Base-by-base conservation (phyloP, 2,888 invertebrate genomes). In the Agelastica alni region DNA sequence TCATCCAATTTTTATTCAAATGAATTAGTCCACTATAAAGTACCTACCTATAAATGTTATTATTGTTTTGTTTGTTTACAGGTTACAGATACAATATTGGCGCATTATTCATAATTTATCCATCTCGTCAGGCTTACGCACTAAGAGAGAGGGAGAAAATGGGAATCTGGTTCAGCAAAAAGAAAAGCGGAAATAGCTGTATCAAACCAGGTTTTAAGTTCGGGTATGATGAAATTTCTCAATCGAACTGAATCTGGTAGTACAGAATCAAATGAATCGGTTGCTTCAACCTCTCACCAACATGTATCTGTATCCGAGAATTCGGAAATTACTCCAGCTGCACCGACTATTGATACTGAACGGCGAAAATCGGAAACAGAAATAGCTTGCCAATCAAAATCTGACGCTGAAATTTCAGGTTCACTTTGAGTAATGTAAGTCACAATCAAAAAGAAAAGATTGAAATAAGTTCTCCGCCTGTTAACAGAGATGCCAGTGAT, bases 161-260 rank as follows among this genome's bases (percentile, higher is more conserved):
- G 22, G 22, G 7, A 22, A 22, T 22, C 22, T 7, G 30, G 3
- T 7, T 30, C 30, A 30, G 30, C 30, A 22, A 43, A 43, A 43
- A 9, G 26, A 26, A 22, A 43, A 43, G 13, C 3, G 7, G 10
- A 46, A 16, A 14, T 5, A 46, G 12, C 30, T 44, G 44, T 16
- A 44, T 13, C 44, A 6, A 44, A 44, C 30, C 28, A 44, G 30
- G 44, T 44, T 44, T 44, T 44, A 16, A 44, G 44, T 44, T 44
- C 17, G 28, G 16, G 17, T 14, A 31, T 44, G 44, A 30, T 30
- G 44, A 44, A 42, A 26, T 42, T 42, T 12, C 43, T 42, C 43
- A 42, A 42, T 4, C 41, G 26, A 42, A 42, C 43, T 44, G 44
- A 22, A 44, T 44, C 44, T 44, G 30, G 30, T 44, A 30, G 44